phyloP scores from a whole-genome alignment of 2,797 vertebrate species.

The Mionectes olivaceus region DNA sequence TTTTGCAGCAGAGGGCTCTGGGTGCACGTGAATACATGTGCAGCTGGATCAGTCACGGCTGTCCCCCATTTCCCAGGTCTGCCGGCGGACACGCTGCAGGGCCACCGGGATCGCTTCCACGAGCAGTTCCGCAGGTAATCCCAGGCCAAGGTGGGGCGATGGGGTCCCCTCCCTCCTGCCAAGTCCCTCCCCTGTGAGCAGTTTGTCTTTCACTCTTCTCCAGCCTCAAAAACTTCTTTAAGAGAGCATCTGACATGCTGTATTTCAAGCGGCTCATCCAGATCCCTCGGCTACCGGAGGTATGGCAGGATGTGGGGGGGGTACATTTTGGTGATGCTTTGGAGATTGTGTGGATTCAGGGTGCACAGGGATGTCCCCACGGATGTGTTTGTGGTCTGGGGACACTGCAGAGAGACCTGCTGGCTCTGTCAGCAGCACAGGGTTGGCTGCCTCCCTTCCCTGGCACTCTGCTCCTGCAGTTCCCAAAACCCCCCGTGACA shows the following conservation, averaged over 20 bases:
- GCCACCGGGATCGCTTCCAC: conserved; percentile 94
- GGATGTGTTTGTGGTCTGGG: neutral
- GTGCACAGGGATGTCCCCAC: neutral
- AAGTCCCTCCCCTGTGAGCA: rapidly evolving
- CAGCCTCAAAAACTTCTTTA: conserved; percentile 95
- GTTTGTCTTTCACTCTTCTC: neutral
- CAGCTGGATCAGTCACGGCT: neutral
- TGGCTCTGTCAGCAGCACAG: neutral
- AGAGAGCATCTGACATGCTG: conserved; percentile 92
- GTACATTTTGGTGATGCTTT: neutral
- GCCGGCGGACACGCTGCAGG: conserved; percentile 92
- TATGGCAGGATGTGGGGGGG: conserved; percentile 22
- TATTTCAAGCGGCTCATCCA: conserved; percentile 98
- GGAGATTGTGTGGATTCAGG: neutral
- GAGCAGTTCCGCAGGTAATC: conserved; percentile 95
- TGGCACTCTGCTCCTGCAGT: rapidly evolving
- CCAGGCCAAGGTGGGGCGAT: rapidly evolving
- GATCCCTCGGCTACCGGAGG: conserved; percentile 95
- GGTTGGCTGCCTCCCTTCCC: neutral
- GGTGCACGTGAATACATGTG: rapidly evolving
- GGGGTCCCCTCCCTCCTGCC: neutral
- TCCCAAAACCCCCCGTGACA: rapidly evolving
- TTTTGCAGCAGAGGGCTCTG: neutral
- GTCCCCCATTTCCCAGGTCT: conserved; percentile 81
- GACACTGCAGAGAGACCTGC: neutral